Conservation (phyloP, 2,888 invertebrate genomes). For the Athalia circularis region DNA sequence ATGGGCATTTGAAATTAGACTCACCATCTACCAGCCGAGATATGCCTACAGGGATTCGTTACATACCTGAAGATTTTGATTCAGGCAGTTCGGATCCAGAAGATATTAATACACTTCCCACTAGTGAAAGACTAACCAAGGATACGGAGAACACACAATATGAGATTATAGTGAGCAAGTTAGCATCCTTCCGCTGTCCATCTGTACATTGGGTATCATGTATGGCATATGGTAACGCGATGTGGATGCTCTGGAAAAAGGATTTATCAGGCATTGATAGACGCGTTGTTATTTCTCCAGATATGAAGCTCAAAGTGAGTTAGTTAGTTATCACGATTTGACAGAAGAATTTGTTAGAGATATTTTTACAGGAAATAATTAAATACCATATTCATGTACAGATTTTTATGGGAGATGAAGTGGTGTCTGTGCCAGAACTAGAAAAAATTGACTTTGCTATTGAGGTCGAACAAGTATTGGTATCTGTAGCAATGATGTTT, state of each 20-base stretch:
- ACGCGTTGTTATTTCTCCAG: background rate
- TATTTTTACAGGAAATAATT: background rate
- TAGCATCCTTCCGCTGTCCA: background rate
- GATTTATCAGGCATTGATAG: constrained; percentile 2
- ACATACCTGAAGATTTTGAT: too few relatives aligned
- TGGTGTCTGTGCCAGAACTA: background rate
- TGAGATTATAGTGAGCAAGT: too few relatives aligned
- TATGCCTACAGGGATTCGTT: too few relatives aligned
- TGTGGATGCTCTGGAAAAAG: constrained; percentile 2
- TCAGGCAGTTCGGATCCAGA: too few relatives aligned
- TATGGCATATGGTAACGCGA: background rate
- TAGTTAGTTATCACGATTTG: background rate
- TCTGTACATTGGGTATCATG: background rate
- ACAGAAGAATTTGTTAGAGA: background rate
- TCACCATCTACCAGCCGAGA: too few relatives aligned
- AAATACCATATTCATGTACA: background rate
- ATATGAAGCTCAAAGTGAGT: constrained; percentile 6
- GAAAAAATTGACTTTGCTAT: background rate
- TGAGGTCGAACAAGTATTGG: background rate
- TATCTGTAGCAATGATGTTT: background rate
- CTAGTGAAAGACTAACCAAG: too few relatives aligned
- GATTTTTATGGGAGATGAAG: background rate
- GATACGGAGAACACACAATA: too few relatives aligned
- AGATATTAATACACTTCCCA: too few relatives aligned
- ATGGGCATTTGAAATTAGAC: too few relatives aligned